Percentiles rank a stretch among this genome's conserved stretches.
Conservation (phyloP, 2,113 vertebrate genomes). For the Argyrosomus japonicus region DNA sequence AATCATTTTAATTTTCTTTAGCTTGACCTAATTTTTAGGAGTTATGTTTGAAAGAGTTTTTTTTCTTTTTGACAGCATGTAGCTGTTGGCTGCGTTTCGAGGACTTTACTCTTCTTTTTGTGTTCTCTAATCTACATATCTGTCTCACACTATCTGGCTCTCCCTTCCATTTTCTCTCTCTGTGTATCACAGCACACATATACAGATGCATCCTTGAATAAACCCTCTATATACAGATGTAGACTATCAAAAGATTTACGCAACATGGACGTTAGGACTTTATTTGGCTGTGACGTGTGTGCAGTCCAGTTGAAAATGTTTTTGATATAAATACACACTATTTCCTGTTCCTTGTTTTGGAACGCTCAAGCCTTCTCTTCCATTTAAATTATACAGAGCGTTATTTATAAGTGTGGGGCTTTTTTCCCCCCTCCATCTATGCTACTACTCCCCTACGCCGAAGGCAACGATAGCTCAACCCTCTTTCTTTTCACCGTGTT, state of each 20-base stretch:
- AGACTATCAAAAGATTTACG: slow-evolving; percentile 40
- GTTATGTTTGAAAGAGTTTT: slow-evolving; percentile 15
- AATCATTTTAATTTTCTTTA: slow-evolving; percentile 32
- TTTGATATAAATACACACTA: slow-evolving; percentile 43
- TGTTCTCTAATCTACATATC: slow-evolving; percentile 55
- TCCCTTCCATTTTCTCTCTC: slow-evolving; percentile 10
- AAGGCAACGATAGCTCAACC: slow-evolving; percentile 5
- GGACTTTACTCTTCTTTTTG: slow-evolving; percentile 30
- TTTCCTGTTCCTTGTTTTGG: slow-evolving; percentile 28
- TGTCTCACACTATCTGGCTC: slow-evolving; percentile 40
- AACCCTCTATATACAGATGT: slow-evolving; percentile 38
- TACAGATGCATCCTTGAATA: slow-evolving; percentile 36
- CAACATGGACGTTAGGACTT: slow-evolving; percentile 15
- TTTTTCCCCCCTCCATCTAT: slow-evolving; percentile 13
- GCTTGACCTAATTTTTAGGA: slow-evolving; percentile 50
- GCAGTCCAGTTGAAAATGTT: slow-evolving; percentile 42
- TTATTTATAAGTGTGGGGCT: slow-evolving; percentile 53
- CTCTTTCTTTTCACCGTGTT: slow-evolving; percentile 39
- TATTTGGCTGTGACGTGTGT: slow-evolving; percentile 39
- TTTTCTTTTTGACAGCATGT: slow-evolving; percentile 29
- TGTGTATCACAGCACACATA: slow-evolving; percentile 21
- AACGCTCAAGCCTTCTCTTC: slow-evolving; percentile 27
- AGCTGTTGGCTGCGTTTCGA: slow-evolving; percentile 44
- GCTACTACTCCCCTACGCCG: slow-evolving; percentile 3
- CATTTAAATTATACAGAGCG: slow-evolving; percentile 53